Conservation (phyloP, 2,113 vertebrate genomes). For the Rhynchomys soricoides region DNA sequence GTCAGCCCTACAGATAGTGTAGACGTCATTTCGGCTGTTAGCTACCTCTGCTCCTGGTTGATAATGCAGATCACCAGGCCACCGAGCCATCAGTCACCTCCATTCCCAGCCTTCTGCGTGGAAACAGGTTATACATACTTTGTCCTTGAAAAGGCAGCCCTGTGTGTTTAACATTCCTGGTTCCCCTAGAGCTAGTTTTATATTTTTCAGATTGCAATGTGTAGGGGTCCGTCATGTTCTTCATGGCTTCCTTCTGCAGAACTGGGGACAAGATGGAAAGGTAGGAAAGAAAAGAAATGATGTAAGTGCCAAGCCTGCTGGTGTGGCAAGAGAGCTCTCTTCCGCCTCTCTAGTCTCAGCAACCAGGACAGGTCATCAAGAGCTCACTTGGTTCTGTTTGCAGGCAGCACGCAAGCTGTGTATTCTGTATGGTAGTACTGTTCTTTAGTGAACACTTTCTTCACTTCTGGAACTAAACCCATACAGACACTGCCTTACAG, state of each 20-base stretch:
- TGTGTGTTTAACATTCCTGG: neutral
- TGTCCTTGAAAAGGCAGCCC: neutral
- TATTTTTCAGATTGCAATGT: neutral
- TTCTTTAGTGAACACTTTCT: neutral
- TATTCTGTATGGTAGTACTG: neutral
- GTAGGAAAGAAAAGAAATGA: neutral
- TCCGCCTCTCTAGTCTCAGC: neutral
- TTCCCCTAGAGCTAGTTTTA: neutral
- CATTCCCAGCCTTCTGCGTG: neutral
- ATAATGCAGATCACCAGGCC: no score
- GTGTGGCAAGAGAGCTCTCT: rapidly evolving
- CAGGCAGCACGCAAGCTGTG: neutral
- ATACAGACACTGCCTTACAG: neutral
- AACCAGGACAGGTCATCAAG: rapidly evolving
- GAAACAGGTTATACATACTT: neutral
- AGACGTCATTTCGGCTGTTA: neutral
- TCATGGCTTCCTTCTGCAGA: neutral
- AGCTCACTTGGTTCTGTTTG: neutral
- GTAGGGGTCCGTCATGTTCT: neutral
- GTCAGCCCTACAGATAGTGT: neutral
- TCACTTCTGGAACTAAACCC: neutral
- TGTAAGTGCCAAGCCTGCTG: neutral
- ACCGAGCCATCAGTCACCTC: neutral
- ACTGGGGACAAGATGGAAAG: neutral
- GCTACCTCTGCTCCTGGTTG: neutral